Conservation (phyloP, 1,140 invertebrate genomes). For the Eupristina koningsbergeri region DNA sequence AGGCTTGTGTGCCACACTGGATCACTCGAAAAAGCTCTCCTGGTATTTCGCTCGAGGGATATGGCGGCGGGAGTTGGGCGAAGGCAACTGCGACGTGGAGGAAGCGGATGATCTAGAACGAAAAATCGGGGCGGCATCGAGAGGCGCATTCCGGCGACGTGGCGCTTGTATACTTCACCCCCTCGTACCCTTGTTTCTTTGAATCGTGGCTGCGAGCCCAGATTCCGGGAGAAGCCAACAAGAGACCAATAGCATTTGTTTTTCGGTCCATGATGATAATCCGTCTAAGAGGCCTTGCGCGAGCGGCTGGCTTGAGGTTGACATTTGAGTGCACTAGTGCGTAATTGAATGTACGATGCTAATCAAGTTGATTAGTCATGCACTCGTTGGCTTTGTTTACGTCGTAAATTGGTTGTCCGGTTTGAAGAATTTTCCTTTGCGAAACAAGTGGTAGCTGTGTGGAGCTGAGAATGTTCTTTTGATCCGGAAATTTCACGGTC, state of each 20-base stretch:
- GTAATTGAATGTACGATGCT: background rate
- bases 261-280: background rate
- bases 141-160: constrained; percentile 21
- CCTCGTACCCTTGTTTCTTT: background rate
- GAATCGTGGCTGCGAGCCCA: background rate
- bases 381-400: constrained; percentile 12
- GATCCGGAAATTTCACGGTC: no score
- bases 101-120: no score
- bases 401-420: no score
- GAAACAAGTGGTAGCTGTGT: no score
- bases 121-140: constrained; percentile 16
- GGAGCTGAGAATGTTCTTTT: no score
- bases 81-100: background rate
- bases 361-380: constrained; percentile 21
- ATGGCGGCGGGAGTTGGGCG: background rate
- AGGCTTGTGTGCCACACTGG: background rate
- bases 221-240: no score
- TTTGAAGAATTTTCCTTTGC: no score
- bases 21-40: constrained; percentile 28
- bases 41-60: constrained; percentile 12
- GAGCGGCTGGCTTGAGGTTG: background rate
- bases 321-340: background rate
- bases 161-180: constrained; percentile 14
- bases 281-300: background rate
- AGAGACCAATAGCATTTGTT: background rate